Conservation (phyloP, 2,888 invertebrate genomes). For the Crocallis elinguaria region DNA sequence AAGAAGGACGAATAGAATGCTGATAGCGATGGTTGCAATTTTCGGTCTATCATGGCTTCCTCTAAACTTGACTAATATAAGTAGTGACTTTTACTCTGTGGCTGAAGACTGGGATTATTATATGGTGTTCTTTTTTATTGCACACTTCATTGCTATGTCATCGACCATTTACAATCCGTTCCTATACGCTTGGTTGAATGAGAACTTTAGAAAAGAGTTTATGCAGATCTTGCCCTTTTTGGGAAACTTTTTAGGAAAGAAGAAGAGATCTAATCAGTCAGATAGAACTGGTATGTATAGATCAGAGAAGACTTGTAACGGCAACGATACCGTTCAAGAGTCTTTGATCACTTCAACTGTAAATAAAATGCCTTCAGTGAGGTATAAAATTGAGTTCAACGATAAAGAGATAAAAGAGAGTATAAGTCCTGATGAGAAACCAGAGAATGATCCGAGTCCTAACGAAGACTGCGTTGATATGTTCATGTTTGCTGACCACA, state of each 20-base stretch:
- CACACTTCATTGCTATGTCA: slow-evolving; percentile 96
- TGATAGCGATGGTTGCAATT: slow-evolving; percentile 95
- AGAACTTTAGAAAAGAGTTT: slow-evolving; percentile 96
- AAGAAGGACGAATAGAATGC: slow-evolving; percentile 93
- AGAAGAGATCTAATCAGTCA: slow-evolving; percentile 73
- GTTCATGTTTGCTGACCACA: slow-evolving; percentile 80
- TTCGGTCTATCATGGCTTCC: slow-evolving; percentile 95
- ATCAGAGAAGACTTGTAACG: slow-evolving; percentile 79
- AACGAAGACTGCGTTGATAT: slow-evolving; percentile 78
- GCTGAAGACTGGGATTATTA: slow-evolving; percentile 89
- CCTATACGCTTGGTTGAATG: slow-evolving; percentile 97
- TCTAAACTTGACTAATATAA: slow-evolving; percentile 91
- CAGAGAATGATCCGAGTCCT: slow-evolving; percentile 71
- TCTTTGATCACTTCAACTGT: slow-evolving; percentile 75
- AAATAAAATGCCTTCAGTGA: slow-evolving; percentile 73
- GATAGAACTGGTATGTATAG: slow-evolving; percentile 77
- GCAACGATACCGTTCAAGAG: slow-evolving; percentile 79
- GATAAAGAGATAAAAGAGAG: slow-evolving; percentile 67
- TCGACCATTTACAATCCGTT: slow-evolving; percentile 98
- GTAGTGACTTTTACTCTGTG: slow-evolving; percentile 87
- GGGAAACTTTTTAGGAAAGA: slow-evolving; percentile 74
- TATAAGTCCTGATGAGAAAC: slow-evolving; percentile 78
- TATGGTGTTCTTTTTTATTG: slow-evolving; percentile 90
- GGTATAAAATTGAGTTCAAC: slow-evolving; percentile 75
- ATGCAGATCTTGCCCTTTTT: slow-evolving; percentile 90